Conservation (phyloP, 2,113 vertebrate genomes). For the Mormoops blainvillei region DNA sequence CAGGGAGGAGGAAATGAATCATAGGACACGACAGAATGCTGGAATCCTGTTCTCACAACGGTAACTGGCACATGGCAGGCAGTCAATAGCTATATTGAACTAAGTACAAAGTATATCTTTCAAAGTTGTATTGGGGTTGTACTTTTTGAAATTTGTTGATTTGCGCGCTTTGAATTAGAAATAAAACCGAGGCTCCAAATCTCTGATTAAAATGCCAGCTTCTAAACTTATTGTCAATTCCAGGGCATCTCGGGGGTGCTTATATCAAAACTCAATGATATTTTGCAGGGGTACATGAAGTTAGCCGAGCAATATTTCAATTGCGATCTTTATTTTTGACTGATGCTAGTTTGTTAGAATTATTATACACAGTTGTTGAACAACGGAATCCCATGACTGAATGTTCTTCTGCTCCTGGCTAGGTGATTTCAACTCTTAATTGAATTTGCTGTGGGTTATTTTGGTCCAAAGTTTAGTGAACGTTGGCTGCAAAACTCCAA, state of each 20-base stretch:
- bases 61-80: not conserved
- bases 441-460: slow-evolving; percentile 21
- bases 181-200: not conserved
- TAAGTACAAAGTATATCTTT: not conserved
- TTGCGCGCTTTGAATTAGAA: not conserved
- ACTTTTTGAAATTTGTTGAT: not conserved
- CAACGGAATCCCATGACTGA: not conserved
- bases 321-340: not conserved
- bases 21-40: not conserved
- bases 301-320: not conserved
- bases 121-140: not conserved
- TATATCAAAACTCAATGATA: not conserved
- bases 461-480: not conserved
- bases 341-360: not conserved
- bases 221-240: not conserved
- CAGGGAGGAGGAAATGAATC: not conserved
- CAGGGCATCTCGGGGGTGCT: not conserved
- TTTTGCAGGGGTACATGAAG: not conserved
- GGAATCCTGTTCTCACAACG: not conserved
- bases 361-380: not conserved
- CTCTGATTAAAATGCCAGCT: not conserved
- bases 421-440: not conserved
- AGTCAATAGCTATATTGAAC: not conserved
- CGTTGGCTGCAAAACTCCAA: not conserved
- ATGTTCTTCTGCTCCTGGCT: not conserved